Evolutionary conservation across 2,113 vertebrate genomes (phyloP).

Genomic region (Sigmodon hispidus): DNA sequence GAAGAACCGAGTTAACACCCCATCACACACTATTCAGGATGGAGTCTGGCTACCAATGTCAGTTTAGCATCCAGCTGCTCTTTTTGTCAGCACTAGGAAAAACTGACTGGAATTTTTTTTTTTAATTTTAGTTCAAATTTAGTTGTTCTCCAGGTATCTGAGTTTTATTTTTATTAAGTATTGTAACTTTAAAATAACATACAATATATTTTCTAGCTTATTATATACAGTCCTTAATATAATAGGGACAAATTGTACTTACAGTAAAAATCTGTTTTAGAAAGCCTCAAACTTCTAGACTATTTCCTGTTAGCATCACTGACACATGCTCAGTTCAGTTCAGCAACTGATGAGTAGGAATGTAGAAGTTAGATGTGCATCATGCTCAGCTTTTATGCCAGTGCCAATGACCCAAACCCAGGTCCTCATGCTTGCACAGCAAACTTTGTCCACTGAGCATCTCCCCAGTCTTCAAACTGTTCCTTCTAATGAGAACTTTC

Average conservation of each 20-base stretch:
- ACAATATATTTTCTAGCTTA: conserved; percentile 65
- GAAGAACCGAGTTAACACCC: background rate
- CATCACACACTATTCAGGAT: conserved; percentile 6
- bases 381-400: background rate
- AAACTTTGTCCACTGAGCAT: background rate
- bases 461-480: background rate
- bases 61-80: background rate
- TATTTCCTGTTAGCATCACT: background rate
- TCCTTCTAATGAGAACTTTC: background rate
- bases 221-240: background rate
- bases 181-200: conserved; percentile 41
- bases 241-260: conserved; percentile 51
- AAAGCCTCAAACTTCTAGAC: background rate
- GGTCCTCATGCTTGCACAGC: background rate
- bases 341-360: background rate
- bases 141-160: conserved; percentile 54
- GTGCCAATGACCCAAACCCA: background rate
- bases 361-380: background rate
- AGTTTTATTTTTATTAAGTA: conserved; percentile 38
- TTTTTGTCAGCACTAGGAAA: conserved; percentile 21
- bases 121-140: conserved; percentile 47
- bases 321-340: background rate
- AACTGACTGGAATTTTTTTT: background rate
- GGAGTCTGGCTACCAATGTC: background rate
- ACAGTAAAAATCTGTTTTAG: background rate